Evolutionary conservation across 2,797 vertebrate genomes (phyloP), one percentile per base, ranked within the genome.

Genomic region (Bothrops alternatus): DNA sequence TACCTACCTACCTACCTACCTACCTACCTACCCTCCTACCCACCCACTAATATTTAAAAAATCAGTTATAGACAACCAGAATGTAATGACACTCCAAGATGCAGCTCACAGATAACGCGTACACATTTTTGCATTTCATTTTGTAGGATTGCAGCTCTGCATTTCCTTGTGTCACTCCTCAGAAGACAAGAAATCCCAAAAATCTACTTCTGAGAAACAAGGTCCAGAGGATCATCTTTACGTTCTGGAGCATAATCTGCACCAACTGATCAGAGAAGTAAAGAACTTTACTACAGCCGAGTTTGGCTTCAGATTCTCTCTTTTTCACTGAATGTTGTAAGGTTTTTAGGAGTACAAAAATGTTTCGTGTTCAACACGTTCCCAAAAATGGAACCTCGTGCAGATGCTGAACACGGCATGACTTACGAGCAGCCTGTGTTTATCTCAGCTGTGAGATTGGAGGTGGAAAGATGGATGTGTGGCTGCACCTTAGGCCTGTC

Each of bases 241-340:
- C 55, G 99, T 99, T 18, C 97, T 99, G 6, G 99, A 99, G 93
- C 99, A 99, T 95, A 99, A 99, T 93, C 97, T 99, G 90, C 99
- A 99, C 96, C 99, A 99, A 6, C 98, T 99, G 95, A 99, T 99
- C 94, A 98, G 99, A 98, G 99, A 99, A 98, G 99, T 99, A 97
- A 94, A 56, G 65, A 3, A 8, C 14, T 13, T 90, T 13, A 23
- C 7, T 3, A 3, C 37, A 56, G 50, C 47, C 25, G 63, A 63
- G 6, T 26, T 69, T 1, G 25, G 10, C 5, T 65, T n/a, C 42
- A 23, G 32, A 87, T 47, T 63, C 0, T 93, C 90, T 57, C 4
- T 94, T 10, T 20, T 87, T 2, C 28, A 61, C 13, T 32, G 47
- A 8, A n/a, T 13, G 16, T 23, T 61, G 20, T 61, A 14, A 11